These are phyloP conservation scores for Emydocephalus ijimae DNA, from an alignment of 2,113 vertebrate species.

Conservation along the genomic window DNA sequence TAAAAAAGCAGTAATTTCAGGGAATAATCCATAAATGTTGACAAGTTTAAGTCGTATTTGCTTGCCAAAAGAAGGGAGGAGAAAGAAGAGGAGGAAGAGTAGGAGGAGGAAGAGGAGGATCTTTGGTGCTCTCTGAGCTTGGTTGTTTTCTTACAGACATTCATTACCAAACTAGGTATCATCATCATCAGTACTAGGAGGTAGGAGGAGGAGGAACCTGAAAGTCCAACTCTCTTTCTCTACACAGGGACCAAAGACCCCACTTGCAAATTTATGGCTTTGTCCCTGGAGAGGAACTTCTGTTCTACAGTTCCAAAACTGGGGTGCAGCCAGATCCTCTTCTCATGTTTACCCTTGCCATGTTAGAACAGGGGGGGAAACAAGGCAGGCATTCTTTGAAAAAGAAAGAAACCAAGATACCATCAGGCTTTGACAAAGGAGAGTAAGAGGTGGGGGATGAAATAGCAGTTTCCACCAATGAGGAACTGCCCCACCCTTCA, in stretches of 20 bases:
- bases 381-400: not conserved
- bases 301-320: not conserved
- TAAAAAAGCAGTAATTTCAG: not conserved
- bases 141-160: too few species aligned
- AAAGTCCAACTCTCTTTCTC: not conserved
- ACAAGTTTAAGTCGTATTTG: not conserved
- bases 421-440: not conserved
- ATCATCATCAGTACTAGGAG: not conserved
- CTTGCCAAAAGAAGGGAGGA: not conserved
- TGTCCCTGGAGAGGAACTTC: not conserved
- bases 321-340: not conserved
- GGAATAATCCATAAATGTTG: not conserved
- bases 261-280: not conserved
- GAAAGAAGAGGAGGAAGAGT: accelerated
- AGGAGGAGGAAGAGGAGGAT: too few species aligned
- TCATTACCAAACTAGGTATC: too few species aligned
- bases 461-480: not conserved
- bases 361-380: not conserved
- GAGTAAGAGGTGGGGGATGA: not conserved
- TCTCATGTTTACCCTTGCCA: not conserved
- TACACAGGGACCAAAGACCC: not conserved
- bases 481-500: not conserved
- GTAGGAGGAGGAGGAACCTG: not conserved
- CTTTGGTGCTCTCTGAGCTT: too few species aligned
- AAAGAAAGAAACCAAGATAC: not conserved